phyloP scores from a whole-genome alignment of 2,888 invertebrate species.

The Pseudeuparius sepicola region DNA sequence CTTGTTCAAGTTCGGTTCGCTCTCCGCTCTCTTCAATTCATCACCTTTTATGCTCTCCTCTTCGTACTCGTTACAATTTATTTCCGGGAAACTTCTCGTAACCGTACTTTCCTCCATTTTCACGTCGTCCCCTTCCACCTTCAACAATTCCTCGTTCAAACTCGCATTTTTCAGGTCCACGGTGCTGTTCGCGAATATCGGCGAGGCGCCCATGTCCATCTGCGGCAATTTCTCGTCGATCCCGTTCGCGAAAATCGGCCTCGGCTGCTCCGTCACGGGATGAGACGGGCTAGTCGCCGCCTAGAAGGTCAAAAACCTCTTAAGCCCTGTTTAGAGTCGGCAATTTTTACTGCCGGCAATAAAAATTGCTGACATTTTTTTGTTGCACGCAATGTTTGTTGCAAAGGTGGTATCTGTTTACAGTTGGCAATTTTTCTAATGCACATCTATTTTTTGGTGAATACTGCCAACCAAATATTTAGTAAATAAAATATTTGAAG shows the following conservation, averaged over 20 bases:
- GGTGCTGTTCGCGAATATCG: conserved; percentile 79
- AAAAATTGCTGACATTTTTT: too few species aligned
- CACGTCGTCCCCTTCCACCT: conserved; percentile 36
- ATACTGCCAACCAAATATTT: too few species aligned
- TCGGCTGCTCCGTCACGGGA: conserved; percentile 34
- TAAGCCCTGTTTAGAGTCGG: too few species aligned
- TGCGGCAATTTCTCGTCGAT: conserved; percentile 47
- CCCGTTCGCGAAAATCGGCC: conserved; percentile 77
- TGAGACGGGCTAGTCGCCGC: conserved; percentile 1
- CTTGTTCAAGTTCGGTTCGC: conserved; percentile 42
- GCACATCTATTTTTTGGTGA: too few species aligned
- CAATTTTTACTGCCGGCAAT: too few species aligned
- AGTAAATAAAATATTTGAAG: too few species aligned
- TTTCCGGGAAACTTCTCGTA: conserved; percentile 53
- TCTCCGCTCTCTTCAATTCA: conserved; percentile 48
- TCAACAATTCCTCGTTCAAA: conserved; percentile 62
- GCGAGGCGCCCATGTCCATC: conserved; percentile 57
- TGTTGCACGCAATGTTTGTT: too few species aligned
- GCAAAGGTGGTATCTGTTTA: too few species aligned
- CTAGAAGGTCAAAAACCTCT: too few species aligned
- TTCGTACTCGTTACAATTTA: conserved; percentile 39
- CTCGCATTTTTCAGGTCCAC: conserved; percentile 74
- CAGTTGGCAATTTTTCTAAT: too few species aligned
- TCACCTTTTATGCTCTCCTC: conserved; percentile 34
- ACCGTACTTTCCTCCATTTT: conserved; percentile 41